A percentile compares a stretch with the other conserved stretches of the same genome.
Conservation (phyloP, 2,888 invertebrate genomes). For the Liopterus haemorrhoidalis region DNA sequence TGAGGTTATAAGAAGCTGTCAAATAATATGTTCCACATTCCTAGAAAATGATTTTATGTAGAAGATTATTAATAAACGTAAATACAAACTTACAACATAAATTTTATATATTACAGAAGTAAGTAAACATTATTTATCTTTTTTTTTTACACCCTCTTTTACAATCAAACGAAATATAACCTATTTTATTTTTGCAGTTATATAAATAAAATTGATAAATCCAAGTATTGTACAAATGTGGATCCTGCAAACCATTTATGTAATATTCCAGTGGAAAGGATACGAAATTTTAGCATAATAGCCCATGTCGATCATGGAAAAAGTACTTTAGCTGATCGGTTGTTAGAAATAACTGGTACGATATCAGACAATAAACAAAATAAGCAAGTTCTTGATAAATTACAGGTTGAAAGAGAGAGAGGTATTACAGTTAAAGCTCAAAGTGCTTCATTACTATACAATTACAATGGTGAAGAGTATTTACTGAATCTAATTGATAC, state of each 20-base stretch:
- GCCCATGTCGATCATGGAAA: conserved; percentile 99
- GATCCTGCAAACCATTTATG: conserved; percentile 30
- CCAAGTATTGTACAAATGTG: conserved; percentile 18
- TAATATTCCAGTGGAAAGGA: conserved; percentile 50
- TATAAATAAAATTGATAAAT: conserved; percentile 10
- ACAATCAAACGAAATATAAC: conserved; percentile 8
- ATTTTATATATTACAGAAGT: conserved; percentile 17
- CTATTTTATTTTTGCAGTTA: conserved; percentile 12
- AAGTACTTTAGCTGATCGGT: conserved; percentile 90
- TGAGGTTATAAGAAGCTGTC: conserved; percentile 17
- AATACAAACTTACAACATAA: conserved; percentile 11
- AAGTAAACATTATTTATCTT: conserved; percentile 14
- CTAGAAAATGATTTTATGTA: conserved; percentile 15
- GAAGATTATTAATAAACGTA: conserved; percentile 10
- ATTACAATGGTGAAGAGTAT: conserved; percentile 63
- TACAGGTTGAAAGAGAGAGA: conserved; percentile 88
- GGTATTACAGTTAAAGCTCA: conserved; percentile 99
- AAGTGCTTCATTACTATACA: conserved; percentile 80
- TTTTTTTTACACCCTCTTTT: background rate
- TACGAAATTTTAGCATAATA: conserved; percentile 93
- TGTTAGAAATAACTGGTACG: conserved; percentile 88
- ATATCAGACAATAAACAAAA: conserved; percentile 60
- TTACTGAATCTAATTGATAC: conserved; percentile 94
- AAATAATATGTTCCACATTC: conserved; percentile 13
- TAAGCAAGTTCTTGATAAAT: conserved; percentile 68